Percentiles rank a stretch among this genome's conserved stretches.
phyloP scores from a whole-genome alignment of 2,888 invertebrate species.

The Diabrotica balteata region DNA sequence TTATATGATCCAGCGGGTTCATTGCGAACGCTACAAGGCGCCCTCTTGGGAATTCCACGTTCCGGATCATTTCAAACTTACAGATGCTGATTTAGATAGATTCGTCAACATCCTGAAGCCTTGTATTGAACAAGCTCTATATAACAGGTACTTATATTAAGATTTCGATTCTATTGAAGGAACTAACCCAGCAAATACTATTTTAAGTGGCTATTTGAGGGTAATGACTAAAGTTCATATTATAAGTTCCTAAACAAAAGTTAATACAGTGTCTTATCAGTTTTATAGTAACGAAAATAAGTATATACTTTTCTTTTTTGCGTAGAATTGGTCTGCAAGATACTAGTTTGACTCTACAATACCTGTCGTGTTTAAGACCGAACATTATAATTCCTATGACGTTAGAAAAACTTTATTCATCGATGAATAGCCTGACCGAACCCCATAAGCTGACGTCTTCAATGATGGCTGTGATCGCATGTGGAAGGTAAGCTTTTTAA shows the following conservation, averaged over 20 bases:
- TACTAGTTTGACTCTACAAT: slow-evolving; percentile 72
- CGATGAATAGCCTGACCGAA: slow-evolving; percentile 86
- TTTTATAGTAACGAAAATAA: no score
- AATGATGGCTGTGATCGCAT: slow-evolving; percentile 73
- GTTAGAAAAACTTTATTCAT: slow-evolving; percentile 79
- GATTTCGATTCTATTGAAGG: neutral
- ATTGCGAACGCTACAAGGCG: slow-evolving; percentile 72
- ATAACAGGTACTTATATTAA: slow-evolving; percentile 52
- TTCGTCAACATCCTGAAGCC: slow-evolving; percentile 82
- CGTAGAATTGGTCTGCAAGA: slow-evolving; percentile 71
- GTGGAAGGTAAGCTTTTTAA: slow-evolving; percentile 63
- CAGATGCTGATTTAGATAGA: slow-evolving; percentile 79
- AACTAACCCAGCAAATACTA: no score
- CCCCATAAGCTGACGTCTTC: slow-evolving; percentile 82
- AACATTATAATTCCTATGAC: slow-evolving; percentile 83
- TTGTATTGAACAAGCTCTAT: slow-evolving; percentile 79
- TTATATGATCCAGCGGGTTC: slow-evolving; percentile 67
- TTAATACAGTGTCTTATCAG: no score
- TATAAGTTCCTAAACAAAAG: neutral
- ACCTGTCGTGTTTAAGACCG: slow-evolving; percentile 81
- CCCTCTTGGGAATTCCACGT: slow-evolving; percentile 73
- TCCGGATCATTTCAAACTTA: slow-evolving; percentile 74
- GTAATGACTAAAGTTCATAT: neutral
- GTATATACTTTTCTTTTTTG: no score
- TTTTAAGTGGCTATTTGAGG: no score